Evolutionary conservation across 2,113 vertebrate genomes (phyloP), one percentile per base, ranked within the genome.

Genomic region (Ophthalmolycus amberensis): DNA sequence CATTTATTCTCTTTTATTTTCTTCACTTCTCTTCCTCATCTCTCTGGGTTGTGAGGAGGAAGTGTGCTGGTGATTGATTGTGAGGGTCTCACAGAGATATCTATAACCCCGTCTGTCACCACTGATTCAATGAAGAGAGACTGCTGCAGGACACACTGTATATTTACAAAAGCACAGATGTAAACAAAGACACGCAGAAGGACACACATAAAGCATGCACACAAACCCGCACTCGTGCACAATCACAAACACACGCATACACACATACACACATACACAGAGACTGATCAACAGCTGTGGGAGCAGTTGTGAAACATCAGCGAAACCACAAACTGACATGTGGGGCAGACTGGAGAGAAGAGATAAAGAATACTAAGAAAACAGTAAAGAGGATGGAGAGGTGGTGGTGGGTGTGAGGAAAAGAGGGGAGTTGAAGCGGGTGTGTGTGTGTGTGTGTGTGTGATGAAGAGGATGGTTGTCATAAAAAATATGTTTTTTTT

Each of bases 321-420:
- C 86, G 34, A 65, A 59, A 93, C 91, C 92, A 86, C 92, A 91
- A 95, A 94, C 94, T 94, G 94, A 95, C 91, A 95, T 56, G 87
- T 85, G 54, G 76, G 75, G 79, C 77, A 83, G 38, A 87, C 82
- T 40, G 88, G 18, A 89, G 82, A 85, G 77, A 81, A 73, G 78
- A 83, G 71, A 89, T 93, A 88, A 91, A 88, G 81, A 85, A 86
- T 60, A 86, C 67, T 50, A 75, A 88, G 85, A 80, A 90, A 91
- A 84, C 66, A 84, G 87, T 34, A 20, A 29, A 84, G 81, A 75
- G 83, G 84, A 81, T 65, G 32, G 73, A 72, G 77, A 79, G 62
- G 75, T 81, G 77, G 75, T 34, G 46, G 22, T n/a, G 70, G 6
- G 16, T 22, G 22, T 62, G 10, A 3, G 54, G 50, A 52, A 48